phyloP scores from a whole-genome alignment of 2,797 vertebrate genomes.

The Paedocypris micromegethes region DNA sequence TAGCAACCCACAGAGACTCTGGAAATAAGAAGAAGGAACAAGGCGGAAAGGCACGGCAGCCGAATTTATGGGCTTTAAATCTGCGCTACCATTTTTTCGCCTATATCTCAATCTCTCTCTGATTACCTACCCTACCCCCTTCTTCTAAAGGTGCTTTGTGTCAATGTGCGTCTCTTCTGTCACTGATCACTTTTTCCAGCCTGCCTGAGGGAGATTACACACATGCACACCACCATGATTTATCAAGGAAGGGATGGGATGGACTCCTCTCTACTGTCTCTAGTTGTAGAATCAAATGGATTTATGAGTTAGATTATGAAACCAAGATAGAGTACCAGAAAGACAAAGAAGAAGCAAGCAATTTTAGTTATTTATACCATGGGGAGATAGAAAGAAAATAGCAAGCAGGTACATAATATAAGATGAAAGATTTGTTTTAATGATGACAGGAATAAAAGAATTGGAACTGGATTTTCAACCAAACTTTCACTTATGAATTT shows the following conservation, averaged over 20 bases:
- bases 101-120: conserved; percentile 62
- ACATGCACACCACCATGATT: conserved; percentile 56
- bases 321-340: conserved; percentile 23
- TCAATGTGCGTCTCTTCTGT: conserved; percentile 62
- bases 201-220: conserved; percentile 64
- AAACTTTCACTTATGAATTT: too few relatives aligned
- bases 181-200: conserved; percentile 65
- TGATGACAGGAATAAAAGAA: neutral
- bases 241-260: conserved; percentile 63
- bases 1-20: conserved; percentile 53
- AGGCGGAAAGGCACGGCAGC: conserved; percentile 3
- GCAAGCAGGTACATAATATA: neutral
- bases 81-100: conserved; percentile 70
- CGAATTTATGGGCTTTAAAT: conserved; percentile 68
- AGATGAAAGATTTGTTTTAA: neutral
- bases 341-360: conserved; percentile 21
- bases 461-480: neutral
- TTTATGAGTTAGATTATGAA: conserved; percentile 49
- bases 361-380: conserved; percentile 11
- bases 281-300: conserved; percentile 45
- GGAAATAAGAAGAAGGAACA: conserved; percentile 10
- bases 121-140: conserved; percentile 56
- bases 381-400: neutral
- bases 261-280: conserved; percentile 50
- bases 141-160: conserved; percentile 64